Conservation (phyloP, 37 sponge, comb jelly and placozoan species). For the Agelas oroides region DNA sequence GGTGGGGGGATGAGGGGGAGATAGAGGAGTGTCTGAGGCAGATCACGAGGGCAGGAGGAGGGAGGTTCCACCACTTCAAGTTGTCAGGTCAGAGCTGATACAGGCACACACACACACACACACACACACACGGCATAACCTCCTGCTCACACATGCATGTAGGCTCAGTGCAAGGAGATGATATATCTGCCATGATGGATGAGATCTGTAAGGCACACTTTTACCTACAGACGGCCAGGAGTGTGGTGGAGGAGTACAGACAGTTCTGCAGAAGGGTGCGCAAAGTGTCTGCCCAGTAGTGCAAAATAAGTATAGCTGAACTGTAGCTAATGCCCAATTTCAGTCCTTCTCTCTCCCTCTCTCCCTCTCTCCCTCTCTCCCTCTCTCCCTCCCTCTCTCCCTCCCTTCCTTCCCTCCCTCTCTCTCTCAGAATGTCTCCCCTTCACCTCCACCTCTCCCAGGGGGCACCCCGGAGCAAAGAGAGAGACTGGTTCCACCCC, state of each 20-base stretch:
- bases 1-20: constrained; percentile 30
- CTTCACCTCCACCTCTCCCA: background rate
- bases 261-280: constrained; percentile 45
- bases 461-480: background rate
- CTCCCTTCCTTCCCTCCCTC: background rate
- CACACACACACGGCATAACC: too few species aligned
- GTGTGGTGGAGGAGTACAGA: constrained; percentile 36
- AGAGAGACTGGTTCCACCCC: constrained; percentile 6
- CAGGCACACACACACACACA: too few species aligned
- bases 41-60: constrained; percentile 19
- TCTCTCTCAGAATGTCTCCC: constrained; percentile 24
- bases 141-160: too few species aligned
- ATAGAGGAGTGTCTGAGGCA: constrained; percentile 12
- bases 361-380: background rate
- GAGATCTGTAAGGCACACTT: constrained; percentile 16
- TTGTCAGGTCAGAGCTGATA: constrained; percentile 12
- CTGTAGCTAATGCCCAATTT: too few species aligned
- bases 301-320: too few species aligned
- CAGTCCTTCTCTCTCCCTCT: background rate
- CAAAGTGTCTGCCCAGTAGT: too few species aligned
- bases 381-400: background rate
- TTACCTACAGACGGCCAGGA: constrained; percentile 8
- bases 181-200: constrained; percentile 23
- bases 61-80: constrained; percentile 63
- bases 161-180: constrained; percentile 26